Evolutionary conservation across 2,113 vertebrate species (phyloP).

Genomic region (Physeter macrocephalus): DNA sequence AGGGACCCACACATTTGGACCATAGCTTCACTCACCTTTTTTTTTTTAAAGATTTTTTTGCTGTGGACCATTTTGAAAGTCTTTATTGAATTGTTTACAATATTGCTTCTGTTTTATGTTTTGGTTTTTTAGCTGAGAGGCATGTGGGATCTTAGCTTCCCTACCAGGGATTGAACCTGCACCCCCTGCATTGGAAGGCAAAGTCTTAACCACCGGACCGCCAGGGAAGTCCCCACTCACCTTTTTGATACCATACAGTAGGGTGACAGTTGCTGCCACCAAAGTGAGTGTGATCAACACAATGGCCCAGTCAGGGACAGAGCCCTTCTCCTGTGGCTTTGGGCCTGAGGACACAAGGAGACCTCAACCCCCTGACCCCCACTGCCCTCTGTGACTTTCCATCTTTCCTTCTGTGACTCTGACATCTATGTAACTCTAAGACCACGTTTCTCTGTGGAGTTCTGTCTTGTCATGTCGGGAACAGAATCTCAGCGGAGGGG

Average conservation of each 20-base stretch:
- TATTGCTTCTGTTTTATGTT: too few species aligned
- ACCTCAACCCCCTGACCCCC: not conserved
- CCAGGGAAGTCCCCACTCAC: not conserved
- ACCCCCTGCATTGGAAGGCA: too few species aligned
- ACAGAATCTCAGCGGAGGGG: not conserved
- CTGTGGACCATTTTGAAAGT: too few species aligned
- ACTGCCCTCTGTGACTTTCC: not conserved
- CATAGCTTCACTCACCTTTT: not conserved
- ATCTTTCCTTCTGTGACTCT: not conserved
- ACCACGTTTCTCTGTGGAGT: not conserved
- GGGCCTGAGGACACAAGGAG: not conserved
- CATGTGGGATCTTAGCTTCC: too few species aligned
- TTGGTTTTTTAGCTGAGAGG: too few species aligned
- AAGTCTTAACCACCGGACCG: too few species aligned
- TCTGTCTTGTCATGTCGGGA: not conserved
- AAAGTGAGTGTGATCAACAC: not conserved
- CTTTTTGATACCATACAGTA: not conserved
- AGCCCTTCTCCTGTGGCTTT: not conserved
- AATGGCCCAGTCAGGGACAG: slow-evolving; percentile 21
- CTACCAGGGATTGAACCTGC: too few species aligned
- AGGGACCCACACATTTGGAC: not conserved
- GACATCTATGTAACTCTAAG: not conserved
- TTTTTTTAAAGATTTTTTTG: not conserved
- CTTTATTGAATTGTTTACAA: too few species aligned
- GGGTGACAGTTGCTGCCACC: not conserved